Percentiles rank a stretch among this genome's conserved stretches.
Conservation (phyloP, 2,888 invertebrate species). For the Drosophila mulleri region DNA sequence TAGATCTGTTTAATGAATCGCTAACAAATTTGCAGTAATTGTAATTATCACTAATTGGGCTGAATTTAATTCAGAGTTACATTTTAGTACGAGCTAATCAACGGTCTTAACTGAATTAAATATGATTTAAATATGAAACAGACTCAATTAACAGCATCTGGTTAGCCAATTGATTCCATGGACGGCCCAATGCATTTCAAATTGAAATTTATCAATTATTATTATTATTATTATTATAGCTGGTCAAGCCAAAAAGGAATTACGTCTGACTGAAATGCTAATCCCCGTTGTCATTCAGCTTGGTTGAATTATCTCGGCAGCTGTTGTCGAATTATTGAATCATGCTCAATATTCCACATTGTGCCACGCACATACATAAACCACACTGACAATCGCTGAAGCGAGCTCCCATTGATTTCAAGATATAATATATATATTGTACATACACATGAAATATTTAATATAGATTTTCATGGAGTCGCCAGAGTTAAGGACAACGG, state of each 20-base stretch:
- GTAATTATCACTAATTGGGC: background rate
- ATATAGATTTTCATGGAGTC: background rate
- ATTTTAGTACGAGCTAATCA: background rate
- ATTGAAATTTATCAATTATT: slow-evolving; percentile 8
- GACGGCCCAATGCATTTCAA: background rate
- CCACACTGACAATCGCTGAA: background rate
- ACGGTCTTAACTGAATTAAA: background rate
- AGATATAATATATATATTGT: background rate
- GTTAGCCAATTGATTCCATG: slow-evolving; percentile 1
- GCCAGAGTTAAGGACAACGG: background rate
- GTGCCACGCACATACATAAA: background rate
- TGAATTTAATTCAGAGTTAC: background rate
- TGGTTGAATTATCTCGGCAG: background rate
- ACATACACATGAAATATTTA: background rate
- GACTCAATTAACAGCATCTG: slow-evolving; percentile 2
- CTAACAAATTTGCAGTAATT: background rate
- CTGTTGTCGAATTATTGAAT: slow-evolving; percentile 6
- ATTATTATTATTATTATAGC: background rate
- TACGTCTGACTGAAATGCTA: slow-evolving; percentile 3
- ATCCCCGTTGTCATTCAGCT: slow-evolving; percentile 1
- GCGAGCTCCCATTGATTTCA: background rate
- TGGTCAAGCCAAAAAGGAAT: background rate
- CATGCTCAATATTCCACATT: background rate
- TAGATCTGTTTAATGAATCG: background rate
- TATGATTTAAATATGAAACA: background rate